phyloP scores from a whole-genome alignment of 2,797 vertebrate genomes.

The Champsocephalus esox region DNA sequence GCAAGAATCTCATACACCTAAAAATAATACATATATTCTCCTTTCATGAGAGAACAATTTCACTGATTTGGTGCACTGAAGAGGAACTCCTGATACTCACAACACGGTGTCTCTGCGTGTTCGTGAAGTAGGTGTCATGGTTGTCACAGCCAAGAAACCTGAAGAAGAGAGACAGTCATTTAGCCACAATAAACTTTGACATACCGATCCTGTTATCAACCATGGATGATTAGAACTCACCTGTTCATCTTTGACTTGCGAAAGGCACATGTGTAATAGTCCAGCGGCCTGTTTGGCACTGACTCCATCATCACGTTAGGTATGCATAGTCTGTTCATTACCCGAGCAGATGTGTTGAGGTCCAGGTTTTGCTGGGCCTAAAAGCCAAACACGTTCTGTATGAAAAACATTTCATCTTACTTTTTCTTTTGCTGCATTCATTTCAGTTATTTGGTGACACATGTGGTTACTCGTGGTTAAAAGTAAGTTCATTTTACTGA shows the following conservation, averaged over 20 bases:
- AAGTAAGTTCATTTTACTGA: neutral
- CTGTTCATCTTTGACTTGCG: constrained; percentile 85
- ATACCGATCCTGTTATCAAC: neutral
- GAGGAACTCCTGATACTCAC: constrained; percentile 73
- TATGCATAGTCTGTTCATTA: constrained; percentile 77
- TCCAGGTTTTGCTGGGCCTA: constrained; percentile 85
- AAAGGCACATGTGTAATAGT: constrained; percentile 86
- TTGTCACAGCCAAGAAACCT: constrained; percentile 86
- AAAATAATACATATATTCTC: constrained; percentile 30
- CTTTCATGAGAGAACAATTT: neutral
- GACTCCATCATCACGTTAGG: constrained; percentile 82
- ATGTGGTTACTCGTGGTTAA: neutral
- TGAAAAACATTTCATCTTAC: neutral
- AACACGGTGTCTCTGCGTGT: constrained; percentile 84
- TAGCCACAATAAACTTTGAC: neutral
- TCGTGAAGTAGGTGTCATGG: constrained; percentile 83
- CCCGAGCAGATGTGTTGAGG: constrained; percentile 77
- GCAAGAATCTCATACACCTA: constrained; percentile 88
- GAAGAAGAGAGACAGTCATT: constrained; percentile 8
- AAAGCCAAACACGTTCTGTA: constrained; percentile 10
- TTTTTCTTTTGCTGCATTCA: neutral
- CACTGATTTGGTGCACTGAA: neutral
- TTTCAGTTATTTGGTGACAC: neutral
- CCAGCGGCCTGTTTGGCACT: constrained; percentile 83
- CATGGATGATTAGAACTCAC: constrained; percentile 51